Percentiles rank a stretch among this genome's conserved stretches.
Evolutionary conservation across 1,140 invertebrate species (phyloP).

Genomic region (Lepidurus apus): DNA sequence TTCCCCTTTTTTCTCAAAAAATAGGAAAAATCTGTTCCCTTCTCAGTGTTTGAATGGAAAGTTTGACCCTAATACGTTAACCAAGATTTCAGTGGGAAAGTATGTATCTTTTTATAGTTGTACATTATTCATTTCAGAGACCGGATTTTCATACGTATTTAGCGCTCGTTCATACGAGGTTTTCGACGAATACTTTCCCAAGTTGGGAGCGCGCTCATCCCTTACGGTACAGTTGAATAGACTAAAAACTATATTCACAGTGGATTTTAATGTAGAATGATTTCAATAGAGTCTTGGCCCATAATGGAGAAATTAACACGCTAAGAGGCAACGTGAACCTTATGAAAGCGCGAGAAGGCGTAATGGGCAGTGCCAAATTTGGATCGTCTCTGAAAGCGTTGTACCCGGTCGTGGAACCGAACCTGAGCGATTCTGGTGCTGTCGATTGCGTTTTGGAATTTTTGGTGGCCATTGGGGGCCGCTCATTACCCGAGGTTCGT

Average conservation of each 20-base stretch:
- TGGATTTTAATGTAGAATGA: background rate
- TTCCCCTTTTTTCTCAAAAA: background rate
- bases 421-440: constrained; percentile 93
- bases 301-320: constrained; percentile 99
- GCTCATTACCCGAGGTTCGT: constrained; percentile 78
- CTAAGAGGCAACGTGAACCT: constrained; percentile 95
- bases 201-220: constrained; percentile 99
- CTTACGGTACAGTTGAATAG: constrained; percentile 61
- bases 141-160: constrained; percentile 88
- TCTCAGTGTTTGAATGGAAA: too few relatives aligned
- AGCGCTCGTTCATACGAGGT: constrained; percentile 91
- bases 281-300: constrained; percentile 74
- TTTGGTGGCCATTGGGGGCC: constrained; percentile 82
- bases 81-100: too few relatives aligned
- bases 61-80: too few relatives aligned
- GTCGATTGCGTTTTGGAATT: constrained; percentile 98
- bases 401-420: constrained; percentile 96
- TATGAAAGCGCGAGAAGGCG: constrained; percentile 97
- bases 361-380: constrained; percentile 83
- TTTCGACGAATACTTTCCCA: constrained; percentile 98
- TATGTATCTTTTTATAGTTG: background rate
- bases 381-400: constrained; percentile 73
- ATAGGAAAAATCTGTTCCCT: background rate
- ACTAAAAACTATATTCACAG: background rate
- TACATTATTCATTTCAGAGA: constrained; percentile 44